phyloP scores from a whole-genome alignment of 2,113 vertebrate genomes.

The Gambusia holbrooki region DNA sequence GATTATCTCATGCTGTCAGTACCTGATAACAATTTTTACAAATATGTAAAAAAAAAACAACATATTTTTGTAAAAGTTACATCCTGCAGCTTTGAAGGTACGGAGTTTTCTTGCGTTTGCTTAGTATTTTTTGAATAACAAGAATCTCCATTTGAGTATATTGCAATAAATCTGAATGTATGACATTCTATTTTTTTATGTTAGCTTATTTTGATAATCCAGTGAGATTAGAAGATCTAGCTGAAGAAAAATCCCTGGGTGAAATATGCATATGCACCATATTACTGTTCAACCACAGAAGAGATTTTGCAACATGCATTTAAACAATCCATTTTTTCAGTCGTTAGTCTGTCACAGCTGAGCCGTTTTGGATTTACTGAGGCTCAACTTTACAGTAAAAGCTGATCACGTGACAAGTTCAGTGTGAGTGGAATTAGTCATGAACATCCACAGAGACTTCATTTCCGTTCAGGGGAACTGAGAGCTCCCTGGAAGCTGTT shows the following conservation, averaged over 20 bases:
- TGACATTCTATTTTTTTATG: conserved; percentile 19
- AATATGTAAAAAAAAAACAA: too few relatives aligned
- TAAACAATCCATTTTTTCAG: conserved; percentile 2
- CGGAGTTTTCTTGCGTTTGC: too few relatives aligned
- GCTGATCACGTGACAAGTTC: conserved; percentile 18
- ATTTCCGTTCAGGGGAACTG: conserved; percentile 67
- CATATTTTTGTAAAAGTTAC: too few relatives aligned
- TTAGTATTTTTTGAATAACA: too few relatives aligned
- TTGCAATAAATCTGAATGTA: too few relatives aligned
- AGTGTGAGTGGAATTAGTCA: conserved; percentile 34
- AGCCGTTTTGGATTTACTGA: conserved; percentile 29
- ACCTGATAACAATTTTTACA: too few relatives aligned
- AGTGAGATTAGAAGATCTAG: conserved; percentile 17
- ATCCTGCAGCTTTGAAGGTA: too few relatives aligned
- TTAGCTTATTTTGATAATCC: conserved; percentile 11
- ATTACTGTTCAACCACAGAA: not conserved
- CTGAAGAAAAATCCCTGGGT: conserved; percentile 35
- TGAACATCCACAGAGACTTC: conserved; percentile 63
- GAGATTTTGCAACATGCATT: conserved; percentile 3
- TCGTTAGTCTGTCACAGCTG: not conserved
- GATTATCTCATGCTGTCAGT: too few relatives aligned
- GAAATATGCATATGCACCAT: not conserved
- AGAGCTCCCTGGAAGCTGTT: conserved; percentile 54
- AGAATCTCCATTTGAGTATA: too few relatives aligned
- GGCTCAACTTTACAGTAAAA: conserved; percentile 19